phyloP scores from a whole-genome alignment of 35 echinoderm and acorn worm genomes.

The Apostichopus californicus region DNA sequence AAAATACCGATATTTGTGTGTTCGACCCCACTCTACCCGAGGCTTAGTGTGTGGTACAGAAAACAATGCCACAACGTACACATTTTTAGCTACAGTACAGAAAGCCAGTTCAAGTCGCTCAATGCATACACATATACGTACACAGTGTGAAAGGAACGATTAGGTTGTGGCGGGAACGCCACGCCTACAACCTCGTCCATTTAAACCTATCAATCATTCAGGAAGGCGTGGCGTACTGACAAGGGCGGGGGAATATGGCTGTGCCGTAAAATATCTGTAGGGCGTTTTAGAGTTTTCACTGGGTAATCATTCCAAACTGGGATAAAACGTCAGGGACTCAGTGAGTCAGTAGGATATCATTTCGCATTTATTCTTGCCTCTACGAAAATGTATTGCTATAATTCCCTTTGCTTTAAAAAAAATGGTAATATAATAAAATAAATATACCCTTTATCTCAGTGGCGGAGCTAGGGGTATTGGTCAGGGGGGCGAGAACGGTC shows the following conservation, averaged over 20 bases:
- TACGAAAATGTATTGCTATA: too few species aligned
- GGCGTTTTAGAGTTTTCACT: neutral
- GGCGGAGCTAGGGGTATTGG: too few species aligned
- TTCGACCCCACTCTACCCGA: neutral
- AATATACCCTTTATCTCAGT: too few species aligned
- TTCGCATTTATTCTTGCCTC: too few species aligned
- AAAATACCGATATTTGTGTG: neutral
- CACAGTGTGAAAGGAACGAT: too few species aligned
- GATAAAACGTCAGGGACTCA: neutral
- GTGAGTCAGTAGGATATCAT: too few species aligned
- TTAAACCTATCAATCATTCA: conserved; percentile 52
- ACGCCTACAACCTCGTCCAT: conserved; percentile 32
- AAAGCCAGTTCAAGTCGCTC: neutral
- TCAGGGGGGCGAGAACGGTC: too few species aligned
- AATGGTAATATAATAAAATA: too few species aligned
- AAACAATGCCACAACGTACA: conserved; percentile 36
- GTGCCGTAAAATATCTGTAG: neutral
- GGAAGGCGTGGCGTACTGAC: neutral
- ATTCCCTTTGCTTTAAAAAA: too few species aligned
- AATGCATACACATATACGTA: neutral
- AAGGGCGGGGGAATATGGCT: neutral
- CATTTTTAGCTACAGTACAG: neutral
- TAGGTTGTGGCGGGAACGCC: conserved; percentile 38
- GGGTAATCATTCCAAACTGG: neutral
- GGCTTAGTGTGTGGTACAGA: neutral